Evolutionary conservation across 2,113 vertebrate species (phyloP), one percentile per base, ranked within the genome.

Genomic region (Strix aluco): DNA sequence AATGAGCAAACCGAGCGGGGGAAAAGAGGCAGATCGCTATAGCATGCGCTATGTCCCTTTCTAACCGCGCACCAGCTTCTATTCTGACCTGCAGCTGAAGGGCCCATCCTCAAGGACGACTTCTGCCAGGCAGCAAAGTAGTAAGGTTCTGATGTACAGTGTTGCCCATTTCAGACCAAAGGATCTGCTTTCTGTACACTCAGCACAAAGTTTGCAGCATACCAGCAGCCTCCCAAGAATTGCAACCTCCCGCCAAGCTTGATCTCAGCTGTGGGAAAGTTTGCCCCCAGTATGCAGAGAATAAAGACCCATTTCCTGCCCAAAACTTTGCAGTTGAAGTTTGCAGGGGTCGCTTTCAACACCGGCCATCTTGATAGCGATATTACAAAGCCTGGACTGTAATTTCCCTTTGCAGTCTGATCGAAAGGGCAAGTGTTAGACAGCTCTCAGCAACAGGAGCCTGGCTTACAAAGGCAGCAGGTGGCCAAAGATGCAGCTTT

Each of bases 261-360:
- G 19, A 73, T 36, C 92, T 80, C 81, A 79, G 78, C 86, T 95
- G 71, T 85, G 86, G 91, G 94, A 97, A 97, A 91, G 81, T 85
- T 70, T 91, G 70, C 81, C 88, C 95, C 84, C 55, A 82, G 92
- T 29, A 92, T 14, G 66, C 71, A 57, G 55, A 79, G 74, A 74
- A 96, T 95, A 86, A 82, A 97, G 87, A 69, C 78, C 78, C 46
- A 90, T 82, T 96, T 96, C 95, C 94, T 91, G 87, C 78, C 81
- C 71, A 75, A 83, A 90, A 88, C 58, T 88, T 10, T 15, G 40
- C 58, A 86, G 63, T 10, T 73, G 49, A 90, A 88, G 58, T 54
- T 80, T 58, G 59, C 71, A 81, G 46, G 87, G 90, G 79, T 83
- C 14, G 9, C 58, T 94, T 75, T 75, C 59, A 61, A 91, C 54